Percentiles rank a stretch among this genome's conserved stretches.
Conservation (phyloP, 64 coral and sea anemone species). For the Acropora yongei region DNA sequence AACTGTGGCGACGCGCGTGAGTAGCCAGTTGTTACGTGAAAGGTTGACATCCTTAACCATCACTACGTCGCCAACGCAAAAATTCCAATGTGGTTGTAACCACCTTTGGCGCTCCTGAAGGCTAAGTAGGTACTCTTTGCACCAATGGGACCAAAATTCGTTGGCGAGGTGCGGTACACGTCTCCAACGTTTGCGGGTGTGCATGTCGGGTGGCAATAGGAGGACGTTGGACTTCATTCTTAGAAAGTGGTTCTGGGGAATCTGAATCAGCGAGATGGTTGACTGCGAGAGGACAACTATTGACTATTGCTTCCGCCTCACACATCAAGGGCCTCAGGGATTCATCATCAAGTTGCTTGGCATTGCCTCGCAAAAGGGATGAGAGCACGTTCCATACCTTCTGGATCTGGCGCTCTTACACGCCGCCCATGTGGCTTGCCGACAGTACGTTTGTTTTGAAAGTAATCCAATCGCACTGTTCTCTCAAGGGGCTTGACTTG, state of each 20-base stretch:
- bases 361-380: neutral
- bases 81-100: too few relatives aligned
- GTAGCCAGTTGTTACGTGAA: too few relatives aligned
- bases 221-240: neutral
- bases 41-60: too few relatives aligned
- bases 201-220: neutral
- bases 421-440: conserved; percentile 43
- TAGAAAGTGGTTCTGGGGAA: neutral
- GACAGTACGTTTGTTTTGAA: conserved; percentile 57
- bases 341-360: neutral
- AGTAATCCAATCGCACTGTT: conserved; percentile 45
- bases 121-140: too few relatives aligned
- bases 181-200: neutral
- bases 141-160: too few relatives aligned
- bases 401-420: neutral
- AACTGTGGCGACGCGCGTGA: neutral
- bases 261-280: neutral
- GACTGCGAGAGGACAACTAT: neutral
- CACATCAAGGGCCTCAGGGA: conserved; percentile 13
- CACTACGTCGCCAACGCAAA: too few relatives aligned
- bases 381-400: neutral
- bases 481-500: neutral
- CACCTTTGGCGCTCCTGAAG: too few relatives aligned
- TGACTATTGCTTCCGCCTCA: conserved; percentile 11
- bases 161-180: too few relatives aligned